phyloP scores from a whole-genome alignment of 2,113 vertebrate species.

The Corythaixoides concolor region DNA sequence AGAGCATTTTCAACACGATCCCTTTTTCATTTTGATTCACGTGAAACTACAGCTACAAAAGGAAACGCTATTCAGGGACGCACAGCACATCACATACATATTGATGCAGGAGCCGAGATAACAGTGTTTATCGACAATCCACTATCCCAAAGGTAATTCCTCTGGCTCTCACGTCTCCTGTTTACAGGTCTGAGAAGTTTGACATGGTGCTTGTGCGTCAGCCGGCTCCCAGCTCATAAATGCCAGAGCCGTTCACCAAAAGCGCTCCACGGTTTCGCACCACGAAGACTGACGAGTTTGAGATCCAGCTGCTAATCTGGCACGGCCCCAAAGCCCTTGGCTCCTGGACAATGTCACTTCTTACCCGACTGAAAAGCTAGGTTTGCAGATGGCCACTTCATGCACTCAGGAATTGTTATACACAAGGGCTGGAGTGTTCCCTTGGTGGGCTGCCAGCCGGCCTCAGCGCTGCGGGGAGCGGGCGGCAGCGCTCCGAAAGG shows the following conservation, averaged over 20 bases:
- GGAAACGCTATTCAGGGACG: not conserved
- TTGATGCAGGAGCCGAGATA: constrained; percentile 13
- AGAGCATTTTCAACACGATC: not conserved
- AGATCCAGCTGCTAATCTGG: constrained; percentile 67
- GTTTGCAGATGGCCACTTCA: constrained; percentile 67
- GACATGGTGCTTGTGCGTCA: not conserved
- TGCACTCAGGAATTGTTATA: not conserved
- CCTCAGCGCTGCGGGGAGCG: not conserved
- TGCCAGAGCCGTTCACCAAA: constrained; percentile 7
- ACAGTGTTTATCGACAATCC: constrained; percentile 6
- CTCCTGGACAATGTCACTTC: constrained; percentile 61
- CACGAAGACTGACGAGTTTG: constrained; percentile 1
- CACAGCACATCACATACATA: constrained; percentile 23
- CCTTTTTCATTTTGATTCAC: not conserved
- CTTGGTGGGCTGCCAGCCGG: constrained; percentile 45
- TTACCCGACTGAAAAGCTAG: constrained; percentile 48
- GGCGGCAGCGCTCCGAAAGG: accelerated
- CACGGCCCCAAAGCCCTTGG: constrained; percentile 44
- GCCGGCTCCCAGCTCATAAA: constrained; percentile 29
- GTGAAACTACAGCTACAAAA: not conserved
- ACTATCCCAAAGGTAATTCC: constrained; percentile 19
- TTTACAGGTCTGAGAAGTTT: not conserved
- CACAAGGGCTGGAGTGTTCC: constrained; percentile 40
- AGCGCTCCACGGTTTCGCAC: constrained; percentile 46
- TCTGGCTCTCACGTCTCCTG: not conserved